Evolutionary conservation across 2,797 vertebrate species (phyloP).

Genomic region (Adrianichthys oophorus): DNA sequence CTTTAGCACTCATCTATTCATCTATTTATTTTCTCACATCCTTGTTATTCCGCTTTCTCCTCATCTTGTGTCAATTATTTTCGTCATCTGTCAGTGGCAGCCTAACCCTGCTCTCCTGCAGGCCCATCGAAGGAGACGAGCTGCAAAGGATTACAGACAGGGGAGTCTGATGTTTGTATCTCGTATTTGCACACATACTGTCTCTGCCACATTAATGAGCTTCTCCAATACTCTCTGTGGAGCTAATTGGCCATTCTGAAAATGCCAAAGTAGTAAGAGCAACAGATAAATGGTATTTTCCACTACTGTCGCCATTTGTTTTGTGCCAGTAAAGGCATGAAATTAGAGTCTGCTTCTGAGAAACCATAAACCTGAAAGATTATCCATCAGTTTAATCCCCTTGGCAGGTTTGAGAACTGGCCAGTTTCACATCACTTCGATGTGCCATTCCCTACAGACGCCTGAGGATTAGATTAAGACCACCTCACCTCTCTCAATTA

Average conservation of each 20-base stretch:
- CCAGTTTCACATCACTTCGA: slow-evolving; percentile 28
- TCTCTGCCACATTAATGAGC: slow-evolving; percentile 34
- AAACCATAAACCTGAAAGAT: slow-evolving; percentile 39
- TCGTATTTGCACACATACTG: slow-evolving; percentile 25
- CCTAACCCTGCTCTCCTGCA: slow-evolving; percentile 17
- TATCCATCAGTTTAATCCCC: slow-evolving; percentile 24
- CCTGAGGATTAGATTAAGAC: slow-evolving; percentile 30
- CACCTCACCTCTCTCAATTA: slow-evolving; percentile 38
- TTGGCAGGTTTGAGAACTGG: slow-evolving; percentile 10
- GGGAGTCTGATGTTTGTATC: slow-evolving; percentile 39
- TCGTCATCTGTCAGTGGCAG: slow-evolving; percentile 21
- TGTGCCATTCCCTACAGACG: slow-evolving; percentile 10
- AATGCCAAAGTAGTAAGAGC: slow-evolving; percentile 39
- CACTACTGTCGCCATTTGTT: not conserved
- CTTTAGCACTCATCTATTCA: slow-evolving; percentile 11
- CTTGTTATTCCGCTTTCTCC: slow-evolving; percentile 11
- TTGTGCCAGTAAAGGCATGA: slow-evolving; percentile 7
- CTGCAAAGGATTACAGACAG: slow-evolving; percentile 29
- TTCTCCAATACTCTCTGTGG: slow-evolving; percentile 19
- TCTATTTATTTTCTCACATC: slow-evolving; percentile 20
- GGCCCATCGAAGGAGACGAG: slow-evolving; percentile 31
- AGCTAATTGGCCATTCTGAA: slow-evolving; percentile 21
- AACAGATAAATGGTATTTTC: slow-evolving; percentile 11
- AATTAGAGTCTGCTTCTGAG: slow-evolving; percentile 25
- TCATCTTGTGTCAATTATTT: slow-evolving; percentile 45